Conservation (phyloP, 2,888 invertebrate genomes). For the Perizoma flavofasciatum region DNA sequence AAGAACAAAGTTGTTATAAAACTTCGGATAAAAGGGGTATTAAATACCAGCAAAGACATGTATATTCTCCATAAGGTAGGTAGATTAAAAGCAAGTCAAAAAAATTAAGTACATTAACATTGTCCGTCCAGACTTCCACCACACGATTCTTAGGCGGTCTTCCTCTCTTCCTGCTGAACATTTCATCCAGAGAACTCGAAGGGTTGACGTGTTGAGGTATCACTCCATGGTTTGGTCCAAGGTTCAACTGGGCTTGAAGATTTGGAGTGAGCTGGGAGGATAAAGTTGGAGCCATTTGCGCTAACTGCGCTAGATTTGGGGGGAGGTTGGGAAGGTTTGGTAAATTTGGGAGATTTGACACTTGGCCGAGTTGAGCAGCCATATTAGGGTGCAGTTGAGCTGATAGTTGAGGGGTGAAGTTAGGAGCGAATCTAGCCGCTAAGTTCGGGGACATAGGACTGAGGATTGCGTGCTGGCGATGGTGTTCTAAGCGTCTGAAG, state of each 20-base stretch:
- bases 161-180: slow-evolving; percentile 96
- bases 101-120: slow-evolving; percentile 79
- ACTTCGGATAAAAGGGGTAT: background rate
- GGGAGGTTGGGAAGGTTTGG: slow-evolving; percentile 66
- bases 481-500: slow-evolving; percentile 92
- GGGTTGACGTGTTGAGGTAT: slow-evolving; percentile 73
- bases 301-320: slow-evolving; percentile 74
- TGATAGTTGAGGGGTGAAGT: slow-evolving; percentile 77
- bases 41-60: no score
- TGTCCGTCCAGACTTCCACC: slow-evolving; percentile 95
- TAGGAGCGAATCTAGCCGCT: slow-evolving; percentile 83
- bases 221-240: slow-evolving; percentile 67
- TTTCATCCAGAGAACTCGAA: slow-evolving; percentile 92
- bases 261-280: slow-evolving; percentile 73
- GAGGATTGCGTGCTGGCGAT: slow-evolving; percentile 92
- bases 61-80: no score
- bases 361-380: slow-evolving; percentile 78
- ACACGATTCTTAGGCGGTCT: slow-evolving; percentile 98
- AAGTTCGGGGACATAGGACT: slow-evolving; percentile 85
- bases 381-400: slow-evolving; percentile 79
- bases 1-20: background rate
- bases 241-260: slow-evolving; percentile 71
- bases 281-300: slow-evolving; percentile 77
- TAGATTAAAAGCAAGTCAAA: no score
- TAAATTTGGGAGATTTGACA: slow-evolving; percentile 49